These are phyloP conservation scores for Phoxinus phoxinus DNA, from an alignment of 2,113 vertebrate species.

Conservation along the genomic window DNA sequence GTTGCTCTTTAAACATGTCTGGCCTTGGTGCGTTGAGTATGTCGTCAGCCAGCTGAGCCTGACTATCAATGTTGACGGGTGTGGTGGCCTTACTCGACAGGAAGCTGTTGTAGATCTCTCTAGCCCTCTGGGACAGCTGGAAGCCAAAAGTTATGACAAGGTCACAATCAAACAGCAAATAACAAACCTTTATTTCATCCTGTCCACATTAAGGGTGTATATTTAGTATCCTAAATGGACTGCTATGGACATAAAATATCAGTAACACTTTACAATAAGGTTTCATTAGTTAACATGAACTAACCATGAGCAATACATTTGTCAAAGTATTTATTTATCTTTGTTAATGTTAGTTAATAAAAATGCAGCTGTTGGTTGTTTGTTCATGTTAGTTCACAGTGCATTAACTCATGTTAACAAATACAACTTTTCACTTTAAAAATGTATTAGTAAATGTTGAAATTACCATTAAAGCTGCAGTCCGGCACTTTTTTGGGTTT, in stretches of 20 bases:
- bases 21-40: conserved; percentile 92
- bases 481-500: too few species aligned
- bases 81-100: conserved; percentile 96
- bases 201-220: neutral
- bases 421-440: too few species aligned
- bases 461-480: too few species aligned
- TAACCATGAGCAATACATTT: too few species aligned
- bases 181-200: neutral
- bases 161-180: neutral
- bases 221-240: neutral
- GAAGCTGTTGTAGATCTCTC: conserved; percentile 96
- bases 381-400: too few species aligned
- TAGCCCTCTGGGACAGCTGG: conserved; percentile 92
- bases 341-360: too few species aligned
- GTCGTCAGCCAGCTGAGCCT: conserved; percentile 94
- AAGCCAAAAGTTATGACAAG: conserved; percentile 13
- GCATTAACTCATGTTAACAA: too few species aligned
- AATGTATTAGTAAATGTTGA: too few species aligned
- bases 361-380: too few species aligned
- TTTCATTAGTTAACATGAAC: too few species aligned
- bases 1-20: conserved; percentile 98
- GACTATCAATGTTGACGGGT: conserved; percentile 98
- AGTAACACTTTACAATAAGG: too few species aligned
- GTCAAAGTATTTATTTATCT: too few species aligned
- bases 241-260: neutral